These are phyloP conservation scores for Clamator glandarius DNA, from an alignment of 2,797 vertebrate species.

Conservation along the genomic window DNA sequence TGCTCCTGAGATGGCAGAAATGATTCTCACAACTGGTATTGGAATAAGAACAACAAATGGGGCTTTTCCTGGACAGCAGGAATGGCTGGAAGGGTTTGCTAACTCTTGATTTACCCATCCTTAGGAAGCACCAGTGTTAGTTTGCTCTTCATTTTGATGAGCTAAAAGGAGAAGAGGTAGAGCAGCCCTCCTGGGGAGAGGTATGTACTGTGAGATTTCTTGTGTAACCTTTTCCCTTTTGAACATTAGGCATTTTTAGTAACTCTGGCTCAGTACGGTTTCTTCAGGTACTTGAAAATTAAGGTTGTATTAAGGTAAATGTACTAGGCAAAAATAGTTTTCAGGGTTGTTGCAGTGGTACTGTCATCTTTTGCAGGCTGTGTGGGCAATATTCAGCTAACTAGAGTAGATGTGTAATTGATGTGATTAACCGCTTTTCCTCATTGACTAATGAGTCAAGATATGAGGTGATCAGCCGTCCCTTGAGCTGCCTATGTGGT, in stretches of 20 bases:
- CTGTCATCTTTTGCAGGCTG: not conserved
- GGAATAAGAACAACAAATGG: slow-evolving; percentile 62
- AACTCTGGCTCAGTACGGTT: not conserved
- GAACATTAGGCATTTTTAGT: not conserved
- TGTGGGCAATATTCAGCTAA: not conserved
- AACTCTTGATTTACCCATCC: slow-evolving; percentile 63
- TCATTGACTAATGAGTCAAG: not conserved
- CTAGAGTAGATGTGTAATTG: not conserved
- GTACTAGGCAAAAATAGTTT: not conserved
- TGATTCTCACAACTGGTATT: slow-evolving; percentile 62
- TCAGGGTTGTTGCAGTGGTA: not conserved
- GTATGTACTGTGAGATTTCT: not conserved
- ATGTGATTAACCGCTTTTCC: not conserved
- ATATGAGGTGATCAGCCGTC: not conserved
- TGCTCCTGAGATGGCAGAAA: slow-evolving; percentile 62
- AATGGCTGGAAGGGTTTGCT: slow-evolving; percentile 51
- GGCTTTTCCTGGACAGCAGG: slow-evolving; percentile 66
- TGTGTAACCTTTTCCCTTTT: not conserved
- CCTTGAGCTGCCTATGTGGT: not conserved
- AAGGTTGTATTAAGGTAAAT: not conserved
- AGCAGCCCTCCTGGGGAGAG: slow-evolving; percentile 32
- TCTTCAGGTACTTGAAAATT: slow-evolving; percentile 13
- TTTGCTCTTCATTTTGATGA: slow-evolving; percentile 56
- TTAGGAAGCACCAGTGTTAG: slow-evolving; percentile 51
- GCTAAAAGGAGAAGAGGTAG: slow-evolving; percentile 49